These are phyloP conservation scores for Neoarius graeffei DNA, from an alignment of 2,113 vertebrate genomes.

Conservation along the genomic window DNA sequence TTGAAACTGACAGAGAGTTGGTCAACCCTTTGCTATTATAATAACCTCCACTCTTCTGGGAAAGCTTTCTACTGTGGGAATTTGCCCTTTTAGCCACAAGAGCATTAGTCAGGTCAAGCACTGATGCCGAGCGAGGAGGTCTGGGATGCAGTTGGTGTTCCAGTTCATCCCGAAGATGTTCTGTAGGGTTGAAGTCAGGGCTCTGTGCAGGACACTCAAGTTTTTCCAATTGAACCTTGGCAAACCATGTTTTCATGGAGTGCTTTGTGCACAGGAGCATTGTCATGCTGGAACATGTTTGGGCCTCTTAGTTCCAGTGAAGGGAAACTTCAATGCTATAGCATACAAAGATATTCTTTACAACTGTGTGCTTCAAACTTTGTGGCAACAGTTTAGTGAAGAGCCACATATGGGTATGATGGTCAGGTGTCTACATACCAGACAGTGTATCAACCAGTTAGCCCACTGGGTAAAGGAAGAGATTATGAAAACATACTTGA, in stretches of 20 bases:
- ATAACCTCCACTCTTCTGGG: background rate
- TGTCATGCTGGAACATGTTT: too few species aligned
- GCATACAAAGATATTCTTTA: too few species aligned
- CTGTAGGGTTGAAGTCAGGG: background rate
- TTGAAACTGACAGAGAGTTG: background rate
- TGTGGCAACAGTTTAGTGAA: too few species aligned
- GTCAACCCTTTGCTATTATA: background rate
- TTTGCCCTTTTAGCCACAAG: background rate
- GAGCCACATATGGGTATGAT: background rate
- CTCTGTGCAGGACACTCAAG: background rate
- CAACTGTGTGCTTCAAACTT: too few species aligned
- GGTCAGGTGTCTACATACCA: background rate
- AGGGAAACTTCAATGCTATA: too few species aligned
- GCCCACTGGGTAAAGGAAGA: background rate
- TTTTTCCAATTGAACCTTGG: too few species aligned
- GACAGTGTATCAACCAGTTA: background rate
- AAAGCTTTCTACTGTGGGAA: background rate
- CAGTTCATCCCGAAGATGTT: too few species aligned
- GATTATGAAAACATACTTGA: background rate
- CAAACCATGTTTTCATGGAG: too few species aligned
- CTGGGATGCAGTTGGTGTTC: background rate
- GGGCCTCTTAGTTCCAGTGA: too few species aligned
- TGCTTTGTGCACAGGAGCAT: too few species aligned
- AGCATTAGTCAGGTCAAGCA: background rate
- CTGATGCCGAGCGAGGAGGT: background rate